Conservation (phyloP, 2,113 vertebrate genomes). For the Cervus canadensis region DNA sequence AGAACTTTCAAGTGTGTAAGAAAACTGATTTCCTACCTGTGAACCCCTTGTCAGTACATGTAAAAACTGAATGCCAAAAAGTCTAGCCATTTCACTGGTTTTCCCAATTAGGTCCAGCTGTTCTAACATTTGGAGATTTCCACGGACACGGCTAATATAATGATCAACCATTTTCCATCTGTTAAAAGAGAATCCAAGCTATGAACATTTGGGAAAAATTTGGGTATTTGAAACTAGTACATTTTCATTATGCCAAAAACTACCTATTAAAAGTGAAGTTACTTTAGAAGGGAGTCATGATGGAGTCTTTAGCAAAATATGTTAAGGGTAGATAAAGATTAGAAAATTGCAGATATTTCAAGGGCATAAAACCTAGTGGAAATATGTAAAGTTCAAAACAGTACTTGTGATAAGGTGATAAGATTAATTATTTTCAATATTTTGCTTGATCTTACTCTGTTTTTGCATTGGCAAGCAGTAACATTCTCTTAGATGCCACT, state of each 20-base stretch:
- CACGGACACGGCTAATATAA: constrained; percentile 90
- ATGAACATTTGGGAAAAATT: constrained; percentile 32
- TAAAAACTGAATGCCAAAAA: constrained; percentile 98
- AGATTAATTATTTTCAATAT: background rate
- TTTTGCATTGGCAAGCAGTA: background rate
- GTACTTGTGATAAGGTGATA: background rate
- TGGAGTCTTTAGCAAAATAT: background rate
- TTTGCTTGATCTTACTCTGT: background rate
- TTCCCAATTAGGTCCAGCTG: constrained; percentile 94
- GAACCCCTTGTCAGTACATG: constrained; percentile 97
- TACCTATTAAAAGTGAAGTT: constrained; percentile 4
- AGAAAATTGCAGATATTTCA: constrained; percentile 16
- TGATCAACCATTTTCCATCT: constrained; percentile 99
- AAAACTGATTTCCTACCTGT: constrained; percentile 79
- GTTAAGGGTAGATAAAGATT: constrained; percentile 1
- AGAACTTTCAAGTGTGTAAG: constrained; percentile 16
- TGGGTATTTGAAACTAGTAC: background rate
- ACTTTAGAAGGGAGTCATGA: background rate
- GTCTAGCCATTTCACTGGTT: constrained; percentile 95
- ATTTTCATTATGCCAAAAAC: constrained; percentile 37
- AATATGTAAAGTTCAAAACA: constrained; percentile 5
- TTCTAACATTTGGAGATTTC: constrained; percentile 91
- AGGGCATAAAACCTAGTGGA: background rate
- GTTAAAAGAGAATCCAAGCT: constrained; percentile 51
- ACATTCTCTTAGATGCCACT: background rate